Conservation (phyloP, 2,113 vertebrate species). For the Symphodus melops region DNA sequence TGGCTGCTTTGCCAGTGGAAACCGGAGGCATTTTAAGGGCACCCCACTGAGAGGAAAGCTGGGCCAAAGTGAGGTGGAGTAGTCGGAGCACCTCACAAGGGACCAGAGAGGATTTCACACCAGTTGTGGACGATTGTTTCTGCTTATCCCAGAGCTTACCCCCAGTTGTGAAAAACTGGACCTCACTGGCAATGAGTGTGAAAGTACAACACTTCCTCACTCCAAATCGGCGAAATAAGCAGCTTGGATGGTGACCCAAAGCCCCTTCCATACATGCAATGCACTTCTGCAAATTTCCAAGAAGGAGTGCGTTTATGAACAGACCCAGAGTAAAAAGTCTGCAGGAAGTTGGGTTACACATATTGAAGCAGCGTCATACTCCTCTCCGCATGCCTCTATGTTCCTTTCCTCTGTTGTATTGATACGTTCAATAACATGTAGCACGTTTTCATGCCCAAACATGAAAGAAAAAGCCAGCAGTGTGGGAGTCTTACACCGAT, state of each 20-base stretch:
- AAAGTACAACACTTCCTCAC: slow-evolving; percentile 6
- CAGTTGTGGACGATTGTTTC: slow-evolving; percentile 77
- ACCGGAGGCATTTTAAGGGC: slow-evolving; percentile 60
- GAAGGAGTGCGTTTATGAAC: too few relatives aligned
- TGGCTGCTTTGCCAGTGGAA: slow-evolving; percentile 77
- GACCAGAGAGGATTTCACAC: slow-evolving; percentile 83
- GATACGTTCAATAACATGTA: too few relatives aligned
- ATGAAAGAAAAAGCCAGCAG: too few relatives aligned
- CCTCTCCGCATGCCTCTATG: too few relatives aligned
- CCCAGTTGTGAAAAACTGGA: slow-evolving; percentile 45
- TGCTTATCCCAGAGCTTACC: slow-evolving; percentile 40
- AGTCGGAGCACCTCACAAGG: slow-evolving; percentile 72
- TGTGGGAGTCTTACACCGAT: too few relatives aligned
- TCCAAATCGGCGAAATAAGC: not conserved
- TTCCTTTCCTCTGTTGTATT: too few relatives aligned
- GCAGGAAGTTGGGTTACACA: too few relatives aligned
- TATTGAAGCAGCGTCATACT: too few relatives aligned
- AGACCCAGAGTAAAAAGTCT: too few relatives aligned
- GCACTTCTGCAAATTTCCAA: too few relatives aligned
- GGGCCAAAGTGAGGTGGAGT: slow-evolving; percentile 66
- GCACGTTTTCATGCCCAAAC: too few relatives aligned
- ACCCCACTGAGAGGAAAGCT: slow-evolving; percentile 74
- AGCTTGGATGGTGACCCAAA: not conserved
- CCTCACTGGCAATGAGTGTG: slow-evolving; percentile 40
- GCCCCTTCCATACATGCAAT: too few relatives aligned